phyloP scores from a whole-genome alignment of 2,888 invertebrate genomes.

The Alloscopus bannaensis region DNA sequence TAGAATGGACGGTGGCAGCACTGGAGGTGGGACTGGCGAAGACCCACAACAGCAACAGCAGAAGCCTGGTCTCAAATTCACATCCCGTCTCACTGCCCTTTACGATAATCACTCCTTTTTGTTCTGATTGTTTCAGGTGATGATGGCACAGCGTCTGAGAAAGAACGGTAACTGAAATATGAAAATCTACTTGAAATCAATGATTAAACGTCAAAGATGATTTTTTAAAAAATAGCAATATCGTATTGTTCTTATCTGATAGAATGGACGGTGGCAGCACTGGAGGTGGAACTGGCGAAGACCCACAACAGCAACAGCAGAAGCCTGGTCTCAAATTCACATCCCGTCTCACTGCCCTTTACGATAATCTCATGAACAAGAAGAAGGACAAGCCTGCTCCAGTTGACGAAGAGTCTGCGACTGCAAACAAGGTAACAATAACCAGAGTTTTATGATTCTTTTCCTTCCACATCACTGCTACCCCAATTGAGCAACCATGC shows the following conservation, averaged over 20 bases:
- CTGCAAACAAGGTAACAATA: slow-evolving; percentile 57
- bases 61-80: slow-evolving; percentile 65
- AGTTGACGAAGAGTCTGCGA: slow-evolving; percentile 70
- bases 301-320: slow-evolving; percentile 59
- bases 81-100: slow-evolving; percentile 69
- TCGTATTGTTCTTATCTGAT: no score
- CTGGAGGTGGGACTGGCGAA: slow-evolving; percentile 64
- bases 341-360: slow-evolving; percentile 70
- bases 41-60: slow-evolving; percentile 60
- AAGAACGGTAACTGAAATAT: slow-evolving; percentile 73
- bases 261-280: slow-evolving; percentile 72
- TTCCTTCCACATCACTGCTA: background rate
- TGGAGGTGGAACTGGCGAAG: slow-evolving; percentile 65
- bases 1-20: slow-evolving; percentile 72
- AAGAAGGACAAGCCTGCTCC: slow-evolving; percentile 73
- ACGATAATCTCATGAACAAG: slow-evolving; percentile 70
- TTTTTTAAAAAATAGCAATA: no score
- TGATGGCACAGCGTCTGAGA: slow-evolving; percentile 73
- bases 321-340: slow-evolving; percentile 68
- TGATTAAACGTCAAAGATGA: no score
- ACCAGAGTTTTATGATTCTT: no score
- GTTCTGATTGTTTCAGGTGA: slow-evolving; percentile 67
- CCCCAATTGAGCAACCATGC: slow-evolving; percentile 22
- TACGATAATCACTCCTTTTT: slow-evolving; percentile 63
- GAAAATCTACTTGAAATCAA: no score